Conservation (phyloP, 2,797 vertebrate species). For the Takifugu ocellatus region DNA sequence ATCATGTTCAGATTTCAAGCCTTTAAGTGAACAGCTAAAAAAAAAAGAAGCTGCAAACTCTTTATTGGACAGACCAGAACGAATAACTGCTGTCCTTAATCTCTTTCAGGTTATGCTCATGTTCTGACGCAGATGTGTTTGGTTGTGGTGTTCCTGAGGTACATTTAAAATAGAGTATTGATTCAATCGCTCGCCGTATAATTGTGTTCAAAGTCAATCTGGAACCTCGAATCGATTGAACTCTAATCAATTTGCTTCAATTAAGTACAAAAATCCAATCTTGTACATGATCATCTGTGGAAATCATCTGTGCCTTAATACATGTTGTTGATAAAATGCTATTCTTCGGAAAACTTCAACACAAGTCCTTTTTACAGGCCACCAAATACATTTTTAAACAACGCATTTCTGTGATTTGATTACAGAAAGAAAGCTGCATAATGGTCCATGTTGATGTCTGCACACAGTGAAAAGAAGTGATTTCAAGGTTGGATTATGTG, state of each 20-base stretch:
- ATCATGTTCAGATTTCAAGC: too few relatives aligned
- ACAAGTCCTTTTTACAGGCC: conserved; percentile 6
- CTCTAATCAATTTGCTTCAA: conserved; percentile 47
- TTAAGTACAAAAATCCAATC: conserved; percentile 40
- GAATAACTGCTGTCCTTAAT: too few relatives aligned
- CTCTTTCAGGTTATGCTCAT: too few relatives aligned
- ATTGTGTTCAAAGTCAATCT: conserved; percentile 45
- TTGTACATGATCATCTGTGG: not conserved
- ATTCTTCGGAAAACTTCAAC: not conserved
- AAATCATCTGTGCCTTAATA: not conserved
- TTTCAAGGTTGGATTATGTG: conserved; percentile 30
- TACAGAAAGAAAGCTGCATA: conserved; percentile 1
- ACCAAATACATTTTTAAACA: not conserved
- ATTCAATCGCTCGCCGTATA: conserved; percentile 38
- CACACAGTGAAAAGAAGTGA: conserved; percentile 9
- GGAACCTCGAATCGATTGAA: conserved; percentile 28
- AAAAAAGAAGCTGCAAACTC: too few relatives aligned
- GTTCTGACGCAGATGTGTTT: too few relatives aligned
- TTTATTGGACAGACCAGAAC: too few relatives aligned
- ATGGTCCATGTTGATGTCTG: conserved; percentile 15
- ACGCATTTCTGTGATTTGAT: conserved; percentile 8
- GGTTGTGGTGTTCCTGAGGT: conserved; percentile 16
- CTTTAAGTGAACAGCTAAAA: not conserved
- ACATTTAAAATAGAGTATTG: conserved; percentile 35
- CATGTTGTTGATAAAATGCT: not conserved